Evolutionary conservation across 2,113 vertebrate species (phyloP).

Genomic region (Chaetura pelagica): DNA sequence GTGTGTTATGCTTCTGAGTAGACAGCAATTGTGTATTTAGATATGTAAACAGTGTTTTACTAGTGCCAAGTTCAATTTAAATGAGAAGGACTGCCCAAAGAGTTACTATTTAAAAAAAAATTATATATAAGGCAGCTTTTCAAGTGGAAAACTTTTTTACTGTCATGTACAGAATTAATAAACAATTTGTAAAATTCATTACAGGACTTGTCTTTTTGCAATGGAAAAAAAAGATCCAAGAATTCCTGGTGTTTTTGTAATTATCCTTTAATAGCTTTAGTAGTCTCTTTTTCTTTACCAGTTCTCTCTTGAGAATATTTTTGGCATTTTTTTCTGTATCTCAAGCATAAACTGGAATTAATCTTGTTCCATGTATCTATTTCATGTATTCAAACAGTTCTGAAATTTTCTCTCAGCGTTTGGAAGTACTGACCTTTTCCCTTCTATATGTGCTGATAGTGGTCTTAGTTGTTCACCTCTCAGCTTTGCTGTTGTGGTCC

Average conservation of each 20-base stretch:
- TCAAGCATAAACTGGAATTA: background rate
- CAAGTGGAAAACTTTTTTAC: background rate
- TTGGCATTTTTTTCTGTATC: background rate
- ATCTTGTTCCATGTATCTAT: background rate
- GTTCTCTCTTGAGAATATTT: background rate
- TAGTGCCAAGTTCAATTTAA: background rate
- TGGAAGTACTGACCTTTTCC: background rate
- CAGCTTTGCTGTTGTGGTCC: background rate
- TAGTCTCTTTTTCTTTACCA: background rate
- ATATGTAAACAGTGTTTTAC: background rate
- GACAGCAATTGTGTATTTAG: background rate
- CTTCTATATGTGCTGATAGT: background rate
- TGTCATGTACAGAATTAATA: background rate
- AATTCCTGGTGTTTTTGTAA: background rate
- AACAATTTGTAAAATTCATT: background rate
- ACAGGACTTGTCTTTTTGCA: background rate
- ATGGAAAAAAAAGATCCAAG: background rate
- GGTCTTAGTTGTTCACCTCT: background rate
- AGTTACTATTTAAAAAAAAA: background rate
- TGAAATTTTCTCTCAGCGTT: background rate
- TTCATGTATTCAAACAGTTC: background rate
- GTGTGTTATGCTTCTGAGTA: background rate
- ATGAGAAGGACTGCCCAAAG: background rate
- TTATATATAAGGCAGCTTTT: background rate
- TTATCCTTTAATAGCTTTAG: background rate